phyloP scores from a whole-genome alignment of 2,113 vertebrate genomes.

The Thomomys bottae region DNA sequence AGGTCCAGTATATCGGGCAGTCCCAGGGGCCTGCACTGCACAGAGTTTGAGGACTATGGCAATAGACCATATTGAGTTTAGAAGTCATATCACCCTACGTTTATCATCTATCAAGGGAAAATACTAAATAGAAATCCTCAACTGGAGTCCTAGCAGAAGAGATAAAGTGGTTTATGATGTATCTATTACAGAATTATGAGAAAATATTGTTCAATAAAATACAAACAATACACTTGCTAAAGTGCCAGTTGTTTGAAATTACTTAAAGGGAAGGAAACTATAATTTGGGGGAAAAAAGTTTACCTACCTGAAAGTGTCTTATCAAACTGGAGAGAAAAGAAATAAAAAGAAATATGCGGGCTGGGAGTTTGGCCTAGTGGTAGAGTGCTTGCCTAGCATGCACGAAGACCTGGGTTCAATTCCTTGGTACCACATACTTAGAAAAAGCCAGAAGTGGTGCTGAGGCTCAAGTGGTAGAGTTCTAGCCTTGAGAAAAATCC shows the following conservation, averaged over 20 bases:
- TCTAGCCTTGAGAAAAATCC: no score
- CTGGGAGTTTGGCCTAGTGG: no score
- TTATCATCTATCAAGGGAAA: neutral
- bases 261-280: constrained; percentile 49
- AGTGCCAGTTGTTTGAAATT: constrained; percentile 29
- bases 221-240: neutral
- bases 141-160: neutral
- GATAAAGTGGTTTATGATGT: neutral
- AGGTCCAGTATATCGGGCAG: neutral
- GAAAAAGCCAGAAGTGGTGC: no score
- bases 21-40: neutral
- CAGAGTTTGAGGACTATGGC: neutral
- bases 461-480: no score
- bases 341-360: constrained; percentile 49
- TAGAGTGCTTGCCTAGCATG: no score
- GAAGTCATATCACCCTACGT: neutral
- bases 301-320: constrained; percentile 44
- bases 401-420: no score
- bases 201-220: neutral
- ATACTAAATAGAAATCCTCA: neutral
- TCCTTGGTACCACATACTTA: no score
- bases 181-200: neutral
- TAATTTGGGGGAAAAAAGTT: constrained; percentile 60
- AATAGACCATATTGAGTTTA: neutral
- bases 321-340: constrained; percentile 21